Base-by-base conservation (phyloP, 2,888 invertebrate species). In the Drosophila stalkeri region DNA sequence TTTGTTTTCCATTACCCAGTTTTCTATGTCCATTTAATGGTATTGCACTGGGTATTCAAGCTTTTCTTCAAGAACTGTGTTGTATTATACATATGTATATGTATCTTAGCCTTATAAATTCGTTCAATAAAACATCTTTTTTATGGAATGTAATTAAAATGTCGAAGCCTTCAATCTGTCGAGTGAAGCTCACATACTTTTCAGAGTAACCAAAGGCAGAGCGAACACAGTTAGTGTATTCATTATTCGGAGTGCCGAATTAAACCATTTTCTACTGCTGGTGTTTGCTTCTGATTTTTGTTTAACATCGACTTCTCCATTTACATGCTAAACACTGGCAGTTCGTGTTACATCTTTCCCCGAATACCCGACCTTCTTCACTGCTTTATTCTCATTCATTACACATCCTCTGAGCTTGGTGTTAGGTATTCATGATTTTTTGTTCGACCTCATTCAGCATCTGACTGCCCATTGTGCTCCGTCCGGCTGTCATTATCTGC, bases 241-340 rank as follows among this genome's bases (percentile, higher is more conserved):
- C 6, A 20, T n/a, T n/a, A 20, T 37, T 67, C 67, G 59, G 71
- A 23, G 2, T 23, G 16, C 47, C 41, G 39, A 5, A 44, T 20
- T 12, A 8, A 14, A 8, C 3, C 23, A 18, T 43, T 54, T 9
- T n/a, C 63, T 23, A 54, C 47, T 69, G 18, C 64, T 74, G 61
- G 68, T 63, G 52, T 76, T 64, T 68, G 67, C 61, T 72, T 67
- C 67, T 71, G 72, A 68, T 66, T 71, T 75, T 86, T 86, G 83
- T 89, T 90, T 74, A 69, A 69, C 80, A 75, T 67, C 61, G 47
- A 72, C 62, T 75, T 71, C 70, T 80, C 90, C 87, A 90, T 90
- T 90, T 89, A 80, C 86, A 85, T 85, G 86, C 86, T 89, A 86
- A 86, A 80, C 83, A 80, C 72, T 62, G 71, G 47, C 68, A 55